Conservation (phyloP, 2,113 vertebrate genomes). For the Benitochromis conjunctus region DNA sequence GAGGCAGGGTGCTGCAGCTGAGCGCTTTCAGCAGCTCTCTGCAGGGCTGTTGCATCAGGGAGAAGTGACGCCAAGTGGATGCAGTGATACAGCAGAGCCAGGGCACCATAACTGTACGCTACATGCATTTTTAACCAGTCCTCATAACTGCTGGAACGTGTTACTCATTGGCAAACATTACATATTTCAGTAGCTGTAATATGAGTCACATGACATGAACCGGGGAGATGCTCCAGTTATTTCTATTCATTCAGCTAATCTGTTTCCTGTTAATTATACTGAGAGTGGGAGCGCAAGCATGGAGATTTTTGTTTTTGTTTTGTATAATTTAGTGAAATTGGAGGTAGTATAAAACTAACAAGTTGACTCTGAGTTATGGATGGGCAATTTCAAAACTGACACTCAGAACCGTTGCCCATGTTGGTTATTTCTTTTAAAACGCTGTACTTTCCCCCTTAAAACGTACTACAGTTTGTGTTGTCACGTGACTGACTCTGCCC, state of each 20-base stretch:
- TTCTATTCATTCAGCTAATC: neutral
- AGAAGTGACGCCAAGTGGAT: neutral
- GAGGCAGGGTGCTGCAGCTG: neutral
- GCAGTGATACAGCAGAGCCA: slow-evolving; percentile 4
- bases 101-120: neutral
- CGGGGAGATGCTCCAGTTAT: neutral
- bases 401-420: too few relatives aligned
- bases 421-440: too few relatives aligned
- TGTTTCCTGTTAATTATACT: neutral
- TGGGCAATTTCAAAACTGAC: too few relatives aligned
- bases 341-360: too few relatives aligned
- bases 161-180: neutral
- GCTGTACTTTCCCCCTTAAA: neutral
- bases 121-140: neutral
- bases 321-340: too few relatives aligned
- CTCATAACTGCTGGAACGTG: neutral
- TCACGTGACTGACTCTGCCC: neutral
- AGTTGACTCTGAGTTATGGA: too few relatives aligned
- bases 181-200: neutral
- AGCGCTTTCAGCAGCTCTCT: slow-evolving; percentile 48
- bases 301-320: neutral
- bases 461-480: neutral
- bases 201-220: neutral
- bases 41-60: slow-evolving; percentile 2
- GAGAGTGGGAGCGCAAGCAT: neutral